phyloP scores from a whole-genome alignment of 2,888 invertebrate genomes.

The Caenorhabditis macrosperma region DNA sequence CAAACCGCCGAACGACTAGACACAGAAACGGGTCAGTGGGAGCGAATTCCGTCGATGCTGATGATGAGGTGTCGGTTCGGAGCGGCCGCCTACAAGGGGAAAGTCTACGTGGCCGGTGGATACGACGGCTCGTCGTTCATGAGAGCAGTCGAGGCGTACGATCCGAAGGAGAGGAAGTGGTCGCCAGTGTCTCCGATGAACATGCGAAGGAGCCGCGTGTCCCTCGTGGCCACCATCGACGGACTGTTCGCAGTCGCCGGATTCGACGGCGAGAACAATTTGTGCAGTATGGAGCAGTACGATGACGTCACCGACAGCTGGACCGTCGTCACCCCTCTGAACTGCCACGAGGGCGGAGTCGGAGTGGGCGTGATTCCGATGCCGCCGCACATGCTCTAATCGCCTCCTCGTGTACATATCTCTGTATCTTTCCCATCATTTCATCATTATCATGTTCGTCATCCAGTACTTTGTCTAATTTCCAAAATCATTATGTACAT shows the following conservation, averaged over 20 bases:
- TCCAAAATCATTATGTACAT: neutral
- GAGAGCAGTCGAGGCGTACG: slow-evolving; percentile 86
- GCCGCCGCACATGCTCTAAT: slow-evolving; percentile 56
- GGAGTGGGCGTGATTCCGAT: slow-evolving; percentile 89
- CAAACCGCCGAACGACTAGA: slow-evolving; percentile 87
- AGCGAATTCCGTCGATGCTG: slow-evolving; percentile 86
- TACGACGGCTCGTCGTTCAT: slow-evolving; percentile 90
- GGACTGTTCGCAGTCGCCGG: slow-evolving; percentile 77
- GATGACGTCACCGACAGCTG: slow-evolving; percentile 83
- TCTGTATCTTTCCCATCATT: neutral
- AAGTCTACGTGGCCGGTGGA: slow-evolving; percentile 88
- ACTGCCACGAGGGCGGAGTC: slow-evolving; percentile 91
- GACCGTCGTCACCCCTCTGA: slow-evolving; percentile 82
- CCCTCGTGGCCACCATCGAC: slow-evolving; percentile 70
- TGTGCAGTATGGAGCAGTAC: slow-evolving; percentile 89
- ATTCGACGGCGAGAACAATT: slow-evolving; percentile 86
- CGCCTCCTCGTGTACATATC: neutral
- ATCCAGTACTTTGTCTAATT: neutral
- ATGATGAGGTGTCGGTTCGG: slow-evolving; percentile 89
- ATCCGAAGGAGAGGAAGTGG: slow-evolving; percentile 83
- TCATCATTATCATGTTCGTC: neutral
- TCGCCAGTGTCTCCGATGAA: slow-evolving; percentile 88
- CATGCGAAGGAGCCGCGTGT: slow-evolving; percentile 83
- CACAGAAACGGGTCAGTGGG: slow-evolving; percentile 84
- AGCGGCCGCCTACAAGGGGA: slow-evolving; percentile 88